phyloP scores from a whole-genome alignment of 1,140 invertebrate genomes.

The Tenebrio molitor region DNA sequence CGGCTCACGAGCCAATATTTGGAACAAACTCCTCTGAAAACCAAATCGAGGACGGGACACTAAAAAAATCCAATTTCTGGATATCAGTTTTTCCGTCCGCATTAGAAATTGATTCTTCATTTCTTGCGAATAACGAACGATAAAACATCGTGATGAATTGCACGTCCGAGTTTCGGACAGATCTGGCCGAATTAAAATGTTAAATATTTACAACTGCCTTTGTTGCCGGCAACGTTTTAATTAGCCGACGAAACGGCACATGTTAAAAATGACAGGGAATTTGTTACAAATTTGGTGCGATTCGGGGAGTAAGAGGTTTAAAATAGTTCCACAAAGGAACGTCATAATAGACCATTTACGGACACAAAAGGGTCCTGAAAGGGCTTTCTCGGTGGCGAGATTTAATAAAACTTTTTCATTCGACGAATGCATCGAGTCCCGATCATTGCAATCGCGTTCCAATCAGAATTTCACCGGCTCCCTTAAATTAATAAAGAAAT shows the following conservation, averaged over 20 bases:
- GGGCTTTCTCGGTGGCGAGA: neutral
- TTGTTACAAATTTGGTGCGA: neutral
- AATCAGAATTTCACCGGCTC: too few species aligned
- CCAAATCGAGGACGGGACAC: neutral
- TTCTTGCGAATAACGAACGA: neutral
- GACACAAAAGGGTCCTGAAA: slow-evolving; percentile 12
- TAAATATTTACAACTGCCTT: too few species aligned
- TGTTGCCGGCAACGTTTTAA: too few species aligned
- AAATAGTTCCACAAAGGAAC: slow-evolving; percentile 19
- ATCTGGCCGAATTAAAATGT: too few species aligned
- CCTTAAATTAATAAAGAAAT: too few species aligned
- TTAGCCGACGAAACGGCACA: neutral
- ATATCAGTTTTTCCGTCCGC: neutral
- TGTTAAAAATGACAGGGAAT: too few species aligned
- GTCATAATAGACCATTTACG: slow-evolving; percentile 31
- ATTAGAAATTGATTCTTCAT: slow-evolving; percentile 9
- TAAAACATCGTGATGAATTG: too few species aligned
- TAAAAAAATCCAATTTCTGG: slow-evolving; percentile 28
- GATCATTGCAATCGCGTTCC: neutral
- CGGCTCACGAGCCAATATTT: slow-evolving; percentile 26
- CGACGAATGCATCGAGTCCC: slow-evolving; percentile 1
- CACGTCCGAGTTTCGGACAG: too few species aligned
- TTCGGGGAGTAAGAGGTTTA: slow-evolving; percentile 17
- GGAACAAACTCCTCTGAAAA: slow-evolving; percentile 26
- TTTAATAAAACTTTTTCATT: slow-evolving; percentile 35